Percentiles rank a stretch among this genome's conserved stretches.
These are phyloP conservation scores for Battus philenor DNA, from an alignment of 1,140 invertebrate genomes.

Conservation along the genomic window DNA sequence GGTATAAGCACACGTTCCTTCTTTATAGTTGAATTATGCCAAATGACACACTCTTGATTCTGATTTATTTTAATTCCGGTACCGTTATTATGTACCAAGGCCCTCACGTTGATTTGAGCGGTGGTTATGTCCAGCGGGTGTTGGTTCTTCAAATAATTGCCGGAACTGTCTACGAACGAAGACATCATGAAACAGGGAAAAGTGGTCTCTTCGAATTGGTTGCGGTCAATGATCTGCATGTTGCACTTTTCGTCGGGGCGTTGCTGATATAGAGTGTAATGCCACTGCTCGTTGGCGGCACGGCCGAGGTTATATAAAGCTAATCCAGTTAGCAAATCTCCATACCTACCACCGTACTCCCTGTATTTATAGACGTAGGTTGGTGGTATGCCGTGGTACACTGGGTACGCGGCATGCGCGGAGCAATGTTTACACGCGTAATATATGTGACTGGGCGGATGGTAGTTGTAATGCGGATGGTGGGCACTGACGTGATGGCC, in stretches of 20 bases:
- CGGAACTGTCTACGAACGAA: conserved; percentile 39
- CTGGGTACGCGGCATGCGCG: conserved; percentile 42
- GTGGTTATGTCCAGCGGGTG: conserved; percentile 45
- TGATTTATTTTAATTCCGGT: conserved; percentile 36
- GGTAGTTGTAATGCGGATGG: conserved; percentile 54
- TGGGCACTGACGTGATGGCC: conserved; percentile 44
- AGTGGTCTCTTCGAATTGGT: conserved; percentile 45
- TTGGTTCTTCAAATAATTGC: conserved; percentile 26
- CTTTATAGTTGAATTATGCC: conserved; percentile 49
- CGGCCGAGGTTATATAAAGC: conserved; percentile 60
- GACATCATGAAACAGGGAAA: conserved; percentile 61
- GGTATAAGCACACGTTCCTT: conserved; percentile 42
- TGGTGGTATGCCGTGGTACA: conserved; percentile 50
- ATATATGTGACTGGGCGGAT: conserved; percentile 46
- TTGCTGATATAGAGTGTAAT: conserved; percentile 35
- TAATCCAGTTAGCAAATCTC: conserved; percentile 46
- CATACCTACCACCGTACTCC: conserved; percentile 46
- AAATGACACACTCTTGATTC: conserved; percentile 53
- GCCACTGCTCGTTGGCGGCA: conserved; percentile 35
- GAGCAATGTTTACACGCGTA: conserved; percentile 53
- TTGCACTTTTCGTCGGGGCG: conserved; percentile 48
- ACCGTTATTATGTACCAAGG: conserved; percentile 35
- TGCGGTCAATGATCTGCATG: conserved; percentile 46
- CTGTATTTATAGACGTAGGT: conserved; percentile 57
- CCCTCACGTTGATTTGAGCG: conserved; percentile 44